phyloP scores from a whole-genome alignment of 2,888 invertebrate genomes.

The Notodonta dromedarius region DNA sequence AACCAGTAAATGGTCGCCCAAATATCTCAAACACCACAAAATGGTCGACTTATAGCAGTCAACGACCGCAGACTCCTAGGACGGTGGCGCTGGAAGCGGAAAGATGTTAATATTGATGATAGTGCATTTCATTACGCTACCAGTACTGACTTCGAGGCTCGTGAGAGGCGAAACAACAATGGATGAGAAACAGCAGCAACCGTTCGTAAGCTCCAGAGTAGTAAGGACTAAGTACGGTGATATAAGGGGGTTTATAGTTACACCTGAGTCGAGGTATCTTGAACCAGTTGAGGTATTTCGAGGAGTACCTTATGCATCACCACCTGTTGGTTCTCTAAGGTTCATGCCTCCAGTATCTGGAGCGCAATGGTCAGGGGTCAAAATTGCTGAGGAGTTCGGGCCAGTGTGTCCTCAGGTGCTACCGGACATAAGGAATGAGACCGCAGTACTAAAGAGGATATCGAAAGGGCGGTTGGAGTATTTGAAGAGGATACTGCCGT shows the following conservation, averaged over 20 bases:
- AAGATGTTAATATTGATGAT: slow-evolving; percentile 77
- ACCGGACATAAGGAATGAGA: slow-evolving; percentile 93
- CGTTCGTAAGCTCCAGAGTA: slow-evolving; percentile 91
- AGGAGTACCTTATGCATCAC: slow-evolving; percentile 97
- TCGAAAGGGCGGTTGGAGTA: slow-evolving; percentile 95
- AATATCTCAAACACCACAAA: slow-evolving; percentile 52
- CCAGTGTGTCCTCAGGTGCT: slow-evolving; percentile 97
- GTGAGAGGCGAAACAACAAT: slow-evolving; percentile 78
- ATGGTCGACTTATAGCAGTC: slow-evolving; percentile 79
- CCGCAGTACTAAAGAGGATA: slow-evolving; percentile 92
- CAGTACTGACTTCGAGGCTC: slow-evolving; percentile 71
- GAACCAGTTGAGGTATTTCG: slow-evolving; percentile 96
- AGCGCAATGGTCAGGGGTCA: slow-evolving; percentile 95
- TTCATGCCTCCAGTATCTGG: slow-evolving; percentile 99
- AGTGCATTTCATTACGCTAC: slow-evolving; percentile 79
- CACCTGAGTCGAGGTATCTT: slow-evolving; percentile 90
- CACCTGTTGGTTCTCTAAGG: slow-evolving; percentile 93
- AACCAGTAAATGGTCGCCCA: slow-evolving; percentile 62
- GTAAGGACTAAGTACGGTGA: slow-evolving; percentile 95
- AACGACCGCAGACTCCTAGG: slow-evolving; percentile 57
- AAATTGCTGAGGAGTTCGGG: slow-evolving; percentile 93
- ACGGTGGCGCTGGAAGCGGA: slow-evolving; percentile 69
- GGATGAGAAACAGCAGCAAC: slow-evolving; percentile 74
- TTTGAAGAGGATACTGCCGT: slow-evolving; percentile 93
- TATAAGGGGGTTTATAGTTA: slow-evolving; percentile 93